phyloP scores from a whole-genome alignment of 92 coral and sea anemone species.

The Umimayanthus kanabou region DNA sequence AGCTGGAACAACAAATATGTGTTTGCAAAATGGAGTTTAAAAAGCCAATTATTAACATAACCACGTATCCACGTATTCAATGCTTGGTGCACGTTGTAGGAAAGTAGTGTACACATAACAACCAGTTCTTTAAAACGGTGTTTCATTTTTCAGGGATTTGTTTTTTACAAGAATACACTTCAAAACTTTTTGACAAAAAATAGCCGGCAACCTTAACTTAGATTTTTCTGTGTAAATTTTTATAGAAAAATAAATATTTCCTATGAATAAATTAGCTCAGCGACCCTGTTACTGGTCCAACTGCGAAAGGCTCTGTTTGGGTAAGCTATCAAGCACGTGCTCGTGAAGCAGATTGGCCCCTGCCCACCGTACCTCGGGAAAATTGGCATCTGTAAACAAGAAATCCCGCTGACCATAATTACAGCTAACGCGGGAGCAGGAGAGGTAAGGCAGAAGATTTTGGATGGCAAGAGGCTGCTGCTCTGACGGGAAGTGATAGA shows the following conservation, averaged over 20 bases:
- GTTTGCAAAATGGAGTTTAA: no score
- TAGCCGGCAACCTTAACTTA: neutral
- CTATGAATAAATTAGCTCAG: slow-evolving; percentile 2
- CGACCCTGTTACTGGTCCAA: neutral
- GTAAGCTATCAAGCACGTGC: slow-evolving; percentile 15
- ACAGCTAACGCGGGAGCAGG: slow-evolving; percentile 84
- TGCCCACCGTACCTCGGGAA: slow-evolving; percentile 62
- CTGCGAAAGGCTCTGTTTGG: neutral
- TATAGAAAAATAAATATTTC: neutral
- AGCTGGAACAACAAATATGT: no score
- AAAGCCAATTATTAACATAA: no score
- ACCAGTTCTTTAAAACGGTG: no score
- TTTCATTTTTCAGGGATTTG: no score
- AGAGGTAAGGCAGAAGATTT: slow-evolving; percentile 76
- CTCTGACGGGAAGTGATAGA: slow-evolving; percentile 70
- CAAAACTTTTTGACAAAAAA: neutral
- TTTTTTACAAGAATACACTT: neutral
- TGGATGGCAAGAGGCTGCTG: slow-evolving; percentile 53
- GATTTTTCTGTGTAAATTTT: neutral
- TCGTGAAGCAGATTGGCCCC: slow-evolving; percentile 74
- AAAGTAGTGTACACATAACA: no score
- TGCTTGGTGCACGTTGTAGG: neutral
- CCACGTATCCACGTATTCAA: no score
- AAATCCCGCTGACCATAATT: slow-evolving; percentile 94
- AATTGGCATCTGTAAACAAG: slow-evolving; percentile 83